These are phyloP conservation scores for Rugalucina vietnamica DNA, from an alignment of 2,888 invertebrate species.

Conservation along the genomic window DNA sequence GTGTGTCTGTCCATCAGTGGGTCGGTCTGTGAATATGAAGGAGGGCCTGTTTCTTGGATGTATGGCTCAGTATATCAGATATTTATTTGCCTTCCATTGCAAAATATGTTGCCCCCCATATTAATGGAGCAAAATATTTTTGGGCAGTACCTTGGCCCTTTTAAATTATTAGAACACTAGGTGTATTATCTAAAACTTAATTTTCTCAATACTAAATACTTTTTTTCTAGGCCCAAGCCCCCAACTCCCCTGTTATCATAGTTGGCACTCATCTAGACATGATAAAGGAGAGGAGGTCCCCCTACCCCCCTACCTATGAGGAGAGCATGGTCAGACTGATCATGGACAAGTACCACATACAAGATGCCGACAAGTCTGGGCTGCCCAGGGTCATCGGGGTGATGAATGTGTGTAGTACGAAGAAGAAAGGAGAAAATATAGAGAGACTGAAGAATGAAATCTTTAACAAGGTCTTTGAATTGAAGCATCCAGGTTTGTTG, in stretches of 20 bases:
- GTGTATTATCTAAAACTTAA: too few species aligned
- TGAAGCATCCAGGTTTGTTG: conserved; percentile 91
- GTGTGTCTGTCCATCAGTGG: too few species aligned
- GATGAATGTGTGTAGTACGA: conserved; percentile 89
- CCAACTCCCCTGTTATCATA: conserved; percentile 97
- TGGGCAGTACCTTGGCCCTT: too few species aligned
- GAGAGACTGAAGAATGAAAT: conserved; percentile 94
- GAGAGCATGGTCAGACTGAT: conserved; percentile 90
- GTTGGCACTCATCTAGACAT: conserved; percentile 97
- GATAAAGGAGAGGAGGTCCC: conserved; percentile 86
- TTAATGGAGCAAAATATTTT: too few species aligned
- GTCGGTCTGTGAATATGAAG: too few species aligned
- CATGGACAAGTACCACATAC: conserved; percentile 88
- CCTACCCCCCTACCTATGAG: conserved; percentile 91
- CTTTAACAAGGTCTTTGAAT: conserved; percentile 96
- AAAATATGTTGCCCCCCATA: too few species aligned
- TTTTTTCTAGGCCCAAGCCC: conserved; percentile 91
- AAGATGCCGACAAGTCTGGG: conserved; percentile 98
- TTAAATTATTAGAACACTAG: too few species aligned
- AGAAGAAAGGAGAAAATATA: conserved; percentile 93
- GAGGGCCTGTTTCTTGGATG: too few species aligned
- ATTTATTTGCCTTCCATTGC: too few species aligned
- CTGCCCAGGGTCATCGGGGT: conserved; percentile 96
- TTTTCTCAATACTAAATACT: too few species aligned
- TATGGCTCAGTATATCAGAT: too few species aligned